Evolutionary conservation across 1,140 invertebrate species (phyloP), one percentile per base, ranked within the genome.

Genomic region (Papilio glaucus): DNA sequence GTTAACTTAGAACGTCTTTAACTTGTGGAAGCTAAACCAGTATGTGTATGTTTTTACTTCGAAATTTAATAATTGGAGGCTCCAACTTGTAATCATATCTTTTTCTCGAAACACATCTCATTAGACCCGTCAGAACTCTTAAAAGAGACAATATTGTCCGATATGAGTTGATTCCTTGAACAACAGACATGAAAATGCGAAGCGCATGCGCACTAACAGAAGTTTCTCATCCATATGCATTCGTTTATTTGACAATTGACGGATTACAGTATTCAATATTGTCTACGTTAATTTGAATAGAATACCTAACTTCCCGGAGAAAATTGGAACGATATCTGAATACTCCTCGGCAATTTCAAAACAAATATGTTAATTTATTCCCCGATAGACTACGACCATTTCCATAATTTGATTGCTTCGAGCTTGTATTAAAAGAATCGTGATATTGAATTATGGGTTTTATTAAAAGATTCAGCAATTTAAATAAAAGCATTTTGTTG

Each of bases 311-410:
- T 88, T 85, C 79, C 75, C 82, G 81, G 80, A 79, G 85, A 85
- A 90, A 87, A 89, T 87, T 91, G 86, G 78, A 86, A 77, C 82
- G 78, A 82, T 81, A 82, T 88, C 84, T 90, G 86, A 89, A 90
- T 91, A 91, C 89, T 89, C 86, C 81, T 82, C 82, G 79, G 72
- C 80, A 83, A 88, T 87, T 85, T 82, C 72, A 76, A 85, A 86
- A 89, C 85, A 90, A 89, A 85, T 85, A 90, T 89, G 86, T 87
- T 84, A 88, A 90, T 90, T 73, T 87, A 87, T 88, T 88, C 85
- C 73, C 75, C 73, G 79, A 74, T 75, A 83, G 81, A 83, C 74
- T 72, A 72, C 61, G 81, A 83, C 79, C 83, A 85, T 85, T 86
- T 88, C 86, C 83, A 85, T 85, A 88, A 88, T 85, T 88, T 87